phyloP scores from a whole-genome alignment of 2,888 invertebrate species.

The Morinoia aosen region DNA sequence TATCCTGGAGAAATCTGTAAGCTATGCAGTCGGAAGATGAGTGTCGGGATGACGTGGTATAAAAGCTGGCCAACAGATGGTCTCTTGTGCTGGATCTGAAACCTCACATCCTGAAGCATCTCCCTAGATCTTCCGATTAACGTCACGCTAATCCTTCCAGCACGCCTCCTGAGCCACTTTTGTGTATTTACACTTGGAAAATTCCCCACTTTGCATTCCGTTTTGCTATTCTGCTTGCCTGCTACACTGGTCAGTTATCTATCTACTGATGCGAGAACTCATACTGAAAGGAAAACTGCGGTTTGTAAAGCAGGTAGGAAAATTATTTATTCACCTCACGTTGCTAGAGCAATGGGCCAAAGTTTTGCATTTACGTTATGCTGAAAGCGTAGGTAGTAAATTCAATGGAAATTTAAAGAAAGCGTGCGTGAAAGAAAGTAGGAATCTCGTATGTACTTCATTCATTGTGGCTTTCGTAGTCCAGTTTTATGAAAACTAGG shows the following conservation, averaged over 20 bases:
- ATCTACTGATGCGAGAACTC: neutral
- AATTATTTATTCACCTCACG: neutral
- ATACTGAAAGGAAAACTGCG: neutral
- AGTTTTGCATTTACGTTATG: neutral
- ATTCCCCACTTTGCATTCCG: neutral
- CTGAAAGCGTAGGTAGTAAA: neutral
- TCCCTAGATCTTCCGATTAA: neutral
- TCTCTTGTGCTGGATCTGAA: neutral
- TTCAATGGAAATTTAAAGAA: too few species aligned
- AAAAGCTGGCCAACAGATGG: neutral
- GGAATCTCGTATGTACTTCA: neutral
- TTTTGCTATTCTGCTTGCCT: neutral
- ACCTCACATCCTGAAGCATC: neutral
- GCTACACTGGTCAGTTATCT: neutral
- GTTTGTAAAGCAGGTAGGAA: neutral
- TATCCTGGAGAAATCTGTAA: neutral
- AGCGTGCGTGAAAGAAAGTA: too few species aligned
- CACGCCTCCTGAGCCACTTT: neutral
- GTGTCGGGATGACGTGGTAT: neutral
- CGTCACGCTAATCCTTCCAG: neutral
- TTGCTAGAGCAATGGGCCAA: neutral
- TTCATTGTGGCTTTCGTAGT: neutral
- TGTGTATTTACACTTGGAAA: neutral
- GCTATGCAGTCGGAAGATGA: too few species aligned
- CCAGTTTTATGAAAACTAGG: too few species aligned